A percentile compares a stretch with the other conserved stretches of the same genome.
Evolutionary conservation across 2,797 vertebrate species (phyloP).

Genomic region (Threskiornis aethiopicus): DNA sequence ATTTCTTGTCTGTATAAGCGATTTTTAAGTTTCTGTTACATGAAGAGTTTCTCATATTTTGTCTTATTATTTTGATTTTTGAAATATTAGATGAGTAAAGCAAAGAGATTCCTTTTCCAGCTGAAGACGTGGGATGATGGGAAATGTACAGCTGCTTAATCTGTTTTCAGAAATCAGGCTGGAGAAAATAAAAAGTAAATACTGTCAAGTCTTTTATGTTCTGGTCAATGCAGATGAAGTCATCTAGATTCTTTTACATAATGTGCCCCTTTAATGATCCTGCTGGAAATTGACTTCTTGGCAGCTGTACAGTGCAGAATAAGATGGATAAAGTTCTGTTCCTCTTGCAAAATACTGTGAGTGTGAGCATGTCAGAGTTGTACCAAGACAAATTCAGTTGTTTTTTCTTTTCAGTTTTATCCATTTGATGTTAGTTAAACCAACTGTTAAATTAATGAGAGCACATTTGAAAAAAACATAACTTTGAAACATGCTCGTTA

Average conservation of each 20-base stretch:
- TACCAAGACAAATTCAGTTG: neutral
- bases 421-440: neutral
- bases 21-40: neutral
- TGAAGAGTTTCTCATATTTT: neutral
- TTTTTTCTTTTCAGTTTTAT: neutral
- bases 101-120: neutral
- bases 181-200: conserved; percentile 11
- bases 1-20: conserved; percentile 8
- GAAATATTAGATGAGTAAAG: neutral
- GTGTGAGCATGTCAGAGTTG: neutral
- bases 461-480: neutral
- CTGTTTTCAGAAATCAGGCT: conserved; percentile 21
- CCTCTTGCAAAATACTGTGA: neutral
- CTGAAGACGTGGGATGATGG: neutral
- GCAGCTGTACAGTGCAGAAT: neutral
- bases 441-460: neutral
- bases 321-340: conserved; percentile 2
- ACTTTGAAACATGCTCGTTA: neutral
- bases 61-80: conserved; percentile 5
- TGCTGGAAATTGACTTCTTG: conserved; percentile 35
- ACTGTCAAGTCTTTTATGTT: conserved; percentile 14
- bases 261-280: neutral
- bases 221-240: conserved; percentile 35
- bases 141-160: neutral
- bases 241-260: conserved; percentile 27